A percentile compares a stretch with the other conserved stretches of the same genome.
Evolutionary conservation across 1,140 invertebrate genomes (phyloP).

Genomic region (Camponotus pennsylvanicus): DNA sequence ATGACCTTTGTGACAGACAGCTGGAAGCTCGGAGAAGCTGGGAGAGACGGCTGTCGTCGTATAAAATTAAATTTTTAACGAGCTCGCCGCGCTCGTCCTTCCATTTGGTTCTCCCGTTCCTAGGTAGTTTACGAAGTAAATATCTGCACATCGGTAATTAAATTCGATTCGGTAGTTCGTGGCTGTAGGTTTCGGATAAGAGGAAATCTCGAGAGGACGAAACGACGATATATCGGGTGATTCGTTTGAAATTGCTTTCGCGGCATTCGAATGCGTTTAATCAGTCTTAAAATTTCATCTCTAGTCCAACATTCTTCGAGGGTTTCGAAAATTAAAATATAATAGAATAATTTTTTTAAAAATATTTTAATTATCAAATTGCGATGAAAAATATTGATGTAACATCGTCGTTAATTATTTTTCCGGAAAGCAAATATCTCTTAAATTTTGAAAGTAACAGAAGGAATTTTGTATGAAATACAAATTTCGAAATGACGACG

Average conservation of each 20-base stretch:
- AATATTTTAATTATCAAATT: neutral
- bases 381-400: too few relatives aligned
- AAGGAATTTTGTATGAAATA: neutral
- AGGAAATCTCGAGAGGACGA: constrained; percentile 41
- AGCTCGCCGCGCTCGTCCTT: constrained; percentile 69
- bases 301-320: neutral
- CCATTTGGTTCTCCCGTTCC: constrained; percentile 40
- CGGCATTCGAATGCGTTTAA: neutral
- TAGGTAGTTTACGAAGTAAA: constrained; percentile 74
- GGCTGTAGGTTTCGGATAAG: constrained; percentile 42
- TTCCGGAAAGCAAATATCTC: neutral
- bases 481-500: neutral
- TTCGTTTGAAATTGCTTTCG: neutral
- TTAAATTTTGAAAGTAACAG: neutral
- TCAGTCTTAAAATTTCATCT: neutral
- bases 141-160: constrained; percentile 83
- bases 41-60: constrained; percentile 55
- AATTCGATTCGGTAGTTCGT: constrained; percentile 76
- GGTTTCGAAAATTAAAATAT: neutral
- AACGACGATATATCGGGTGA: constrained; percentile 2
- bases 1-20: constrained; percentile 65
- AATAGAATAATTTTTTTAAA: neutral
- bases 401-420: neutral
- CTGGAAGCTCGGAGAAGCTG: constrained; percentile 13
- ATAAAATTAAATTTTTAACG: constrained; percentile 81